phyloP scores from a whole-genome alignment of 1,140 invertebrate species.

The Ceratitis capitata region DNA sequence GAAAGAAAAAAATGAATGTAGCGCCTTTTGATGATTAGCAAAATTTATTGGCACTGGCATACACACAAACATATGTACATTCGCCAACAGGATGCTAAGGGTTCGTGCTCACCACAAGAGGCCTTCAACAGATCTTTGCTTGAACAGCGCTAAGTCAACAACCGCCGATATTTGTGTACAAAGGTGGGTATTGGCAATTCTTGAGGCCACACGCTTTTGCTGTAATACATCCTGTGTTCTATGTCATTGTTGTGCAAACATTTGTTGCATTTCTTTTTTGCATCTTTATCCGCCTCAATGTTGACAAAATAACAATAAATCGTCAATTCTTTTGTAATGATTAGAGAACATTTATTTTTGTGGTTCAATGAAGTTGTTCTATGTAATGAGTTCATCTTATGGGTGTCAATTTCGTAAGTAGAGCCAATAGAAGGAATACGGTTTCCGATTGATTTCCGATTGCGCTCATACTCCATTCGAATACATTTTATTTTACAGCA shows the following conservation, averaged over 20 bases:
- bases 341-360: neutral
- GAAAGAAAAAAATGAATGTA: too few species aligned
- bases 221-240: neutral
- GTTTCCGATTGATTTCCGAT: too few species aligned
- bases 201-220: neutral
- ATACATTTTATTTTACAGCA: too few species aligned
- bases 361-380: neutral
- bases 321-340: neutral
- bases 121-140: neutral
- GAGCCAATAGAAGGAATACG: too few species aligned
- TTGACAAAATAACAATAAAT: neutral
- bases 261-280: neutral
- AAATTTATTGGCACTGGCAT: constrained; percentile 2
- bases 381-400: too few species aligned
- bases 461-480: too few species aligned
- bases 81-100: neutral
- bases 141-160: neutral
- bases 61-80: neutral
- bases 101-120: neutral
- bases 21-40: neutral
- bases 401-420: too few species aligned
- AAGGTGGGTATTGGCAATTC: neutral
- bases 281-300: constrained; percentile 1
- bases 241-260: too few species aligned
- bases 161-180: neutral